phyloP scores from a whole-genome alignment of 2,888 invertebrate species.

The Campoplex capitator region DNA sequence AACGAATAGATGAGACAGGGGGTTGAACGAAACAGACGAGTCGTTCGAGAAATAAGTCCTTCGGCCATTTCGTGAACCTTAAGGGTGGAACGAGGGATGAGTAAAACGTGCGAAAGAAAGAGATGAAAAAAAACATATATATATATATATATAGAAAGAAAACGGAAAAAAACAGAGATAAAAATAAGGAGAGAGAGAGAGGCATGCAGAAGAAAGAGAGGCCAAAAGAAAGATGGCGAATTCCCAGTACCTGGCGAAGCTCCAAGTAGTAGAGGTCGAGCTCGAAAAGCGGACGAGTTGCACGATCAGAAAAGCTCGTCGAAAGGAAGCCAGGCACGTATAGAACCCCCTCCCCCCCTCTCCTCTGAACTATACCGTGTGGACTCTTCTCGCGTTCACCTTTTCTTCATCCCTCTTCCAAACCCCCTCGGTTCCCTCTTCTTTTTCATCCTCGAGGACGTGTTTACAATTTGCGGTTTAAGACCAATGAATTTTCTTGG shows the following conservation, averaged over 20 bases:
- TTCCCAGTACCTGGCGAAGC: constrained; percentile 60
- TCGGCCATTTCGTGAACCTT: constrained; percentile 43
- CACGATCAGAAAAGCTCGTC: constrained; percentile 70
- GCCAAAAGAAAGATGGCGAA: constrained; percentile 37
- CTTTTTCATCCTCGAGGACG: constrained; percentile 67
- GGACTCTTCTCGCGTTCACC: constrained; percentile 32
- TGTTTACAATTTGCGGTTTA: constrained; percentile 71
- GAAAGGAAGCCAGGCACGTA: constrained; percentile 71
- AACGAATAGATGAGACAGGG: constrained; percentile 10
- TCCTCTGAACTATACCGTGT: constrained; percentile 49
- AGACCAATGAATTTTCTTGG: constrained; percentile 69
- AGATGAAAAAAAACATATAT: background rate
- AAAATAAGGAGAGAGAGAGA: constrained; percentile 29
- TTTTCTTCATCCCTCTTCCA: constrained; percentile 25
- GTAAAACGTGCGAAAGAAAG: background rate
- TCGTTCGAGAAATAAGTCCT: constrained; percentile 62
- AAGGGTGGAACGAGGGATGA: constrained; percentile 27
- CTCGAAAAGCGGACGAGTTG: constrained; percentile 56
- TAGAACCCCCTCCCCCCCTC: constrained; percentile 64
- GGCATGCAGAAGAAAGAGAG: constrained; percentile 9
- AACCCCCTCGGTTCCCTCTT: constrained; percentile 4
- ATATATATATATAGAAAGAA: background rate
- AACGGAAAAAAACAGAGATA: background rate
- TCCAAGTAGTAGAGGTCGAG: constrained; percentile 66
- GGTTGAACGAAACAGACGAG: constrained; percentile 47